These are phyloP conservation scores for Aegypius monachus DNA, from an alignment of 2,113 vertebrate species.

Conservation along the genomic window DNA sequence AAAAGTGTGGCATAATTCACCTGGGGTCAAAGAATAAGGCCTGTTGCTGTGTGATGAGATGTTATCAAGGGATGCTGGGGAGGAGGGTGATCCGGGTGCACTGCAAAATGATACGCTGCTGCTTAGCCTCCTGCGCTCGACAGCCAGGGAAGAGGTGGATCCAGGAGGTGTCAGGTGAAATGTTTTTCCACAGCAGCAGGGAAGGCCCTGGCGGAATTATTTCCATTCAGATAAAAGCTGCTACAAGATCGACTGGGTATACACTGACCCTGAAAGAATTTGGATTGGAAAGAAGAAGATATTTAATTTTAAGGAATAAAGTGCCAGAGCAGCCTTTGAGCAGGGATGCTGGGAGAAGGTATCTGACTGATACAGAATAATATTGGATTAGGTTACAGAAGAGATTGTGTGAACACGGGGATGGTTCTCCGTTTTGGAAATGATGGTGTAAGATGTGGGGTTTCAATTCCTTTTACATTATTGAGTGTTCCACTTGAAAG, in stretches of 20 bases:
- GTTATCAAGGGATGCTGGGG: background rate
- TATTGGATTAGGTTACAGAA: fast-evolving
- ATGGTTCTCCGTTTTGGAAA: background rate
- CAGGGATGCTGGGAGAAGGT: background rate
- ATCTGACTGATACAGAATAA: background rate
- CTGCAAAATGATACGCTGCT: fast-evolving
- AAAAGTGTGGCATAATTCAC: background rate
- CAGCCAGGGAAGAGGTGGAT: fast-evolving
- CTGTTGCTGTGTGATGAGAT: background rate
- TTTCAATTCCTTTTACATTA: background rate
- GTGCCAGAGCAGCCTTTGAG: background rate
- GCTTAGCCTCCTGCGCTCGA: background rate
- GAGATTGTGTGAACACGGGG: background rate
- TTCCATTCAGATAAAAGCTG: background rate
- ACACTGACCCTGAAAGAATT: background rate
- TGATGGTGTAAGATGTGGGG: background rate
- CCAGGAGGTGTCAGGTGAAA: background rate
- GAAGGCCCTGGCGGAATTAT: background rate
- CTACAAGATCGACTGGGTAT: background rate
- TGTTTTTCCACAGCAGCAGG: too few relatives aligned
- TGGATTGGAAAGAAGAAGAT: background rate
- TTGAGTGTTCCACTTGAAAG: background rate
- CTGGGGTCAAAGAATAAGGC: background rate
- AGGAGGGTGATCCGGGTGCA: background rate
- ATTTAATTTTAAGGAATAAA: background rate